Evolutionary conservation across 1,140 invertebrate genomes (phyloP).

Genomic region (Battus philenor): DNA sequence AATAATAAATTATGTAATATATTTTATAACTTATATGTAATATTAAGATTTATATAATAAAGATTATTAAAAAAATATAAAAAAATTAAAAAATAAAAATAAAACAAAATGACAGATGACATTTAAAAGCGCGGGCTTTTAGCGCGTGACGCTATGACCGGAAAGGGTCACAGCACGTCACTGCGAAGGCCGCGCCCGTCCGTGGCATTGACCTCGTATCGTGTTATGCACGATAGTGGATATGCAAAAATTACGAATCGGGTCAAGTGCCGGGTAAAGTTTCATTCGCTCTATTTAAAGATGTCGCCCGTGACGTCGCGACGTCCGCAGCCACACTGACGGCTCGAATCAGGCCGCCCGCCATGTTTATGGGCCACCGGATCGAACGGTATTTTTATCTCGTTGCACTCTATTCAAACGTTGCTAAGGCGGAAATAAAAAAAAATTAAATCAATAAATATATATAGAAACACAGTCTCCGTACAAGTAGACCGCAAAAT

Average conservation of each 20-base stretch:
- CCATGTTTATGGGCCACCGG: slow-evolving; percentile 58
- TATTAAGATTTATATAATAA: slow-evolving; percentile 73
- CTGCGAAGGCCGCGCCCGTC: slow-evolving; percentile 47
- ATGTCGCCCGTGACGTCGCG: slow-evolving; percentile 32
- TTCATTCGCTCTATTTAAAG: slow-evolving; percentile 30
- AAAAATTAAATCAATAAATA: too few relatives aligned
- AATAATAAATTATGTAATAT: slow-evolving; percentile 62
- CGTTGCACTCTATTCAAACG: slow-evolving; percentile 25
- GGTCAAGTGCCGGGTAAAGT: slow-evolving; percentile 67
- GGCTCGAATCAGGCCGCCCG: slow-evolving; percentile 44
- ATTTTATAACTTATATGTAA: slow-evolving; percentile 74
- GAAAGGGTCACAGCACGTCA: slow-evolving; percentile 15
- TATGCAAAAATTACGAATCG: slow-evolving; percentile 41
- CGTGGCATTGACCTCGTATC: slow-evolving; percentile 62
- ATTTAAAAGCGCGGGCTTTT: slow-evolving; percentile 26
- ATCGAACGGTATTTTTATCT: slow-evolving; percentile 44
- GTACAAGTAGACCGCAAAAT: too few relatives aligned
- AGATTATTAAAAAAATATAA: slow-evolving; percentile 69
- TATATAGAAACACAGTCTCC: too few relatives aligned
- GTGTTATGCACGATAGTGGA: slow-evolving; percentile 36
- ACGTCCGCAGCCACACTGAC: slow-evolving; percentile 46
- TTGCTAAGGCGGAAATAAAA: slow-evolving; percentile 18
- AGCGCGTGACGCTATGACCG: slow-evolving; percentile 19
- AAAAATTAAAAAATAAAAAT: slow-evolving; percentile 63
- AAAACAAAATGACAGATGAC: slow-evolving; percentile 47